Base-by-base conservation (phyloP, 2,888 invertebrate species). In the Heliconius erato region DNA sequence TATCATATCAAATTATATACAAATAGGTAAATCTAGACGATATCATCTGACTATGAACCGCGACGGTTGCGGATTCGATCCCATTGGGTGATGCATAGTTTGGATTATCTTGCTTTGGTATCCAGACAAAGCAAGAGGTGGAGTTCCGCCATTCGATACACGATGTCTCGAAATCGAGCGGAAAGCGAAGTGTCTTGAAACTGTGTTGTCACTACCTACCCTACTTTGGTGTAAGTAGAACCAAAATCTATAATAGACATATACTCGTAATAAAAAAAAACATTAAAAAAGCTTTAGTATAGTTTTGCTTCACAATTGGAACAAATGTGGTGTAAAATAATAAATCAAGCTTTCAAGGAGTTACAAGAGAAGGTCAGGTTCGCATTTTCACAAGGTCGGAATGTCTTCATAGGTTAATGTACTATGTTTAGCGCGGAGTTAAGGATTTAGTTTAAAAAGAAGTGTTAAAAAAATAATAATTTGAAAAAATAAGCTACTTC, bases 341-440 rank as follows among this genome's bases (percentile, higher is more conserved):
- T 76, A 76, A 63, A 63, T 63, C 9, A 76, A 40, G 35, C 40
- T 76, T 40, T 63, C n/a, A 76, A 76, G 76, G n/a, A 76, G 40
- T 35, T 63, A 63, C 76, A 76, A 32, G 26, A 72, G 26, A 76
- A 76, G 76, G 76, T 76, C 76, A 40, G 63, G 76, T 76, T 76
- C 63, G 63, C 40, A 76, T 63, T 76, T 63, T 63, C 44, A 59
- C 76, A 76, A 76, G 76, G 76, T 76, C 35, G 32, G 63, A 63
- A 26, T 26, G 74, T 59, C 63, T 63, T 44, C 72, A 6, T 72
- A 63, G 76, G 76, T 63, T 63, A 76, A 63, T 40, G 76, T 63
- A 76, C 76, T 76, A 59, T 59, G 63, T n/a, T 26, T 26, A 40
- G 16, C 23, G 19, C 35, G 16, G 14, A 63, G 35, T n/a, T 14